Evolutionary conservation across 2,797 vertebrate genomes (phyloP).

Genomic region (Malurus splendens): DNA sequence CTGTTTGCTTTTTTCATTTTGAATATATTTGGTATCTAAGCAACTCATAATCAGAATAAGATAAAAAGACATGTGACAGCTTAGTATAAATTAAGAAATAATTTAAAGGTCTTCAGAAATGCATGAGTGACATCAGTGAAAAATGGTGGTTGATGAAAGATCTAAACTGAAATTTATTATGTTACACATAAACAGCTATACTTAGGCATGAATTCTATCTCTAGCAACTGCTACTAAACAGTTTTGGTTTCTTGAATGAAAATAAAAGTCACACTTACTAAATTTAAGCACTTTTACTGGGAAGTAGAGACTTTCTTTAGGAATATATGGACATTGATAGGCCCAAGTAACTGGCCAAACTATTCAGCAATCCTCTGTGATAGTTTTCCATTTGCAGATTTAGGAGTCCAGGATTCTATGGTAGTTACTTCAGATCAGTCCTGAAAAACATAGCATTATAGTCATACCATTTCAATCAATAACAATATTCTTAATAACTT

Average conservation of each 20-base stretch:
- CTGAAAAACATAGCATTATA: not conserved
- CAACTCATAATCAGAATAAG: not conserved
- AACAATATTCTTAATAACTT: not conserved
- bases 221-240: not conserved
- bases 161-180: not conserved
- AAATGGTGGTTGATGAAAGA: not conserved
- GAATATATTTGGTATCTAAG: not conserved
- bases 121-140: not conserved
- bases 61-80: not conserved
- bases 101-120: not conserved
- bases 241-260: not conserved
- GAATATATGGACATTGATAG: not conserved
- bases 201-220: not conserved
- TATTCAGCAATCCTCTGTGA: not conserved
- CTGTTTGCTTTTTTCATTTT: not conserved
- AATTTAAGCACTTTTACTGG: not conserved
- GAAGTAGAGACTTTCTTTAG: not conserved
- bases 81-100: not conserved
- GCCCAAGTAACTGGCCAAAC: not conserved
- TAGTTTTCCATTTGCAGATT: not conserved
- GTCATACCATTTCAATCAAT: not conserved
- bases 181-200: not conserved
- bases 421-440: not conserved
- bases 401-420: not conserved
- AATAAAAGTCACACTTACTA: not conserved